Percentiles rank a stretch among this genome's conserved stretches.
Conservation (phyloP, 2,888 invertebrate genomes). For the Sarcophaga subvicina region DNA sequence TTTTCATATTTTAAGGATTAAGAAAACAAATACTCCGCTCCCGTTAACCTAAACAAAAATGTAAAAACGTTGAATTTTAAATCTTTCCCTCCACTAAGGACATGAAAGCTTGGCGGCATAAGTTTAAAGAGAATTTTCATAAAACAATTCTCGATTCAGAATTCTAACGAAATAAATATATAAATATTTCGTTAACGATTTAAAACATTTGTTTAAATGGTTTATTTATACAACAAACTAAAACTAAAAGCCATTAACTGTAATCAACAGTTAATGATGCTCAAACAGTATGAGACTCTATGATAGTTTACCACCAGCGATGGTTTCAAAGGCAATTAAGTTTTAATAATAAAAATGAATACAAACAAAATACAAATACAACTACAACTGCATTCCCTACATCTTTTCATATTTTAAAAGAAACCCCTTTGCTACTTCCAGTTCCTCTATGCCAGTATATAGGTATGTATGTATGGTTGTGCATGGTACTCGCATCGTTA, state of each 20-base stretch:
- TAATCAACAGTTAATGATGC: slow-evolving; percentile 40
- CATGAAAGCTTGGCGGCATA: too few species aligned
- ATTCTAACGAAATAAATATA: too few species aligned
- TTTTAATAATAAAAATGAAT: slow-evolving; percentile 58
- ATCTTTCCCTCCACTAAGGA: too few species aligned
- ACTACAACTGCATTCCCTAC: background rate
- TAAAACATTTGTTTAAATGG: too few species aligned
- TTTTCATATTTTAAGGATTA: too few species aligned
- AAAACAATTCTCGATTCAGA: too few species aligned
- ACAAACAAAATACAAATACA: slow-evolving; percentile 52
- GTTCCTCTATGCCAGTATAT: background rate
- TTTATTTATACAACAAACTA: background rate
- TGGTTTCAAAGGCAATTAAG: slow-evolving; percentile 62
- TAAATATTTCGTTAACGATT: too few species aligned
- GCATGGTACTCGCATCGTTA: background rate
- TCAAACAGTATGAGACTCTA: slow-evolving; percentile 23
- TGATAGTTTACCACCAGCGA: slow-evolving; percentile 40
- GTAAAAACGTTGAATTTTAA: too few species aligned
- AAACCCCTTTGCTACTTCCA: background rate
- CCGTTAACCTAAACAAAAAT: too few species aligned
- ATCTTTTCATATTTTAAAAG: background rate
- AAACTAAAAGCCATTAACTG: slow-evolving; percentile 34
- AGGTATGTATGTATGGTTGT: background rate
- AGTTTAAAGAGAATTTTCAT: too few species aligned
- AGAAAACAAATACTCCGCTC: too few species aligned